A percentile compares a stretch with the other conserved stretches of the same genome.
These are phyloP conservation scores for Meloidogyne exigua DNA, from an alignment of 1,140 invertebrate genomes.

Conservation along the genomic window DNA sequence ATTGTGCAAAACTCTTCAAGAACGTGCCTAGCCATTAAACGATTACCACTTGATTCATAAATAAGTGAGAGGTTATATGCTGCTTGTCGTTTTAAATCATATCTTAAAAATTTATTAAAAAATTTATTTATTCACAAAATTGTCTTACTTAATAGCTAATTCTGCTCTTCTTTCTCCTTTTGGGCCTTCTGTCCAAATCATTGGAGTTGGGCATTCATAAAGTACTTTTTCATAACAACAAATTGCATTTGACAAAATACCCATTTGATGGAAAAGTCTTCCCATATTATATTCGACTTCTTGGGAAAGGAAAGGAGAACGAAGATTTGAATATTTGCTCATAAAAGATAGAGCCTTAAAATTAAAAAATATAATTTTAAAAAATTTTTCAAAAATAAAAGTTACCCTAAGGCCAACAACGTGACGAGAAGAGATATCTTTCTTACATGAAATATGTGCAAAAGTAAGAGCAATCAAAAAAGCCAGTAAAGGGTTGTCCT, in stretches of 20 bases:
- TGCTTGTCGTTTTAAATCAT: slow-evolving; percentile 54
- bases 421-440: slow-evolving; percentile 59
- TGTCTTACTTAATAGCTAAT: slow-evolving; percentile 25
- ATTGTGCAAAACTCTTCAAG: slow-evolving; percentile 65
- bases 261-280: slow-evolving; percentile 60
- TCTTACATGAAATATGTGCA: slow-evolving; percentile 62
- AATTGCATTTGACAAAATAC: slow-evolving; percentile 51
- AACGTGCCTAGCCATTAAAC: slow-evolving; percentile 60
- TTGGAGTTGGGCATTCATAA: slow-evolving; percentile 34
- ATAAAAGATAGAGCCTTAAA: slow-evolving; percentile 55
- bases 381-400: slow-evolving; percentile 16
- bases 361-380: slow-evolving; percentile 11
- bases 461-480: slow-evolving; percentile 59
- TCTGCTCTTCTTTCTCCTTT: slow-evolving; percentile 36
- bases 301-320: slow-evolving; percentile 36
- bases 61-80: slow-evolving; percentile 66
- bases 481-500: slow-evolving; percentile 51
- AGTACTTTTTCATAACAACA: slow-evolving; percentile 58
- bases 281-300: slow-evolving; percentile 59
- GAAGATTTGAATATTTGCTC: slow-evolving; percentile 50
- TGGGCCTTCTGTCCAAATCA: slow-evolving; percentile 38
- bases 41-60: slow-evolving; percentile 64
- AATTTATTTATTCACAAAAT: too few relatives aligned
- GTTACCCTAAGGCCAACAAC: slow-evolving; percentile 53
- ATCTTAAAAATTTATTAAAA: slow-evolving; percentile 34